These are phyloP conservation scores for Cyanoliseus patagonus DNA, from an alignment of 2,113 vertebrate genomes.

Conservation along the genomic window DNA sequence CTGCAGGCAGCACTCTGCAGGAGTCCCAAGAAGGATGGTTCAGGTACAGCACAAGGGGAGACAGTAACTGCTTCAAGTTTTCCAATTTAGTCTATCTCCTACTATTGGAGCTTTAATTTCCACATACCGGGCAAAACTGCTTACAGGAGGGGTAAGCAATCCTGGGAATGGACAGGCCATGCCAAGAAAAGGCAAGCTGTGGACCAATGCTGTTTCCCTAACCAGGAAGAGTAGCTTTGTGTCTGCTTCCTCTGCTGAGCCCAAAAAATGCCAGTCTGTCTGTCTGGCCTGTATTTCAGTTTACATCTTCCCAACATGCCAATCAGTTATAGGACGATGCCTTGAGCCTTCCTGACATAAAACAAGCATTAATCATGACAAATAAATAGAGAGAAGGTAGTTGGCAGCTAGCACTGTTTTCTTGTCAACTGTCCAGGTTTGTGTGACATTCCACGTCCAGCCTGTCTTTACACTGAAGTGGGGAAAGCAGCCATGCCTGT, in stretches of 20 bases:
- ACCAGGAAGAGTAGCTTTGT: neutral
- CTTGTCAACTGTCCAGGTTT: neutral
- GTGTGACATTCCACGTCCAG: neutral
- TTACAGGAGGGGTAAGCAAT: neutral
- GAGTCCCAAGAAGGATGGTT: neutral
- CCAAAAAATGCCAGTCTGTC: neutral
- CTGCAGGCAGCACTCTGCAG: neutral
- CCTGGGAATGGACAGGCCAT: neutral
- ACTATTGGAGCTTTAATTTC: neutral
- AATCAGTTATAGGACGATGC: rapidly evolving
- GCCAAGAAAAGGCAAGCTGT: neutral
- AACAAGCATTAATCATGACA: neutral
- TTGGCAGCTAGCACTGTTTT: neutral
- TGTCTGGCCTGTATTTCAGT: neutral
- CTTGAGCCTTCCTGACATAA: neutral
- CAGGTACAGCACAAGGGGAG: neutral
- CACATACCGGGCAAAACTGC: neutral
- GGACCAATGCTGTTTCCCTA: neutral
- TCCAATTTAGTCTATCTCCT: neutral
- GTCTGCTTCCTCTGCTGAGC: neutral
- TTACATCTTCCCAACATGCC: neutral
- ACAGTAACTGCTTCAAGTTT: neutral
- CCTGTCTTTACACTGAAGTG: neutral
- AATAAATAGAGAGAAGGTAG: neutral
- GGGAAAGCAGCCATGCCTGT: neutral